Conservation (phyloP, 1,140 invertebrate genomes). For the Steinernema feltiae region DNA sequence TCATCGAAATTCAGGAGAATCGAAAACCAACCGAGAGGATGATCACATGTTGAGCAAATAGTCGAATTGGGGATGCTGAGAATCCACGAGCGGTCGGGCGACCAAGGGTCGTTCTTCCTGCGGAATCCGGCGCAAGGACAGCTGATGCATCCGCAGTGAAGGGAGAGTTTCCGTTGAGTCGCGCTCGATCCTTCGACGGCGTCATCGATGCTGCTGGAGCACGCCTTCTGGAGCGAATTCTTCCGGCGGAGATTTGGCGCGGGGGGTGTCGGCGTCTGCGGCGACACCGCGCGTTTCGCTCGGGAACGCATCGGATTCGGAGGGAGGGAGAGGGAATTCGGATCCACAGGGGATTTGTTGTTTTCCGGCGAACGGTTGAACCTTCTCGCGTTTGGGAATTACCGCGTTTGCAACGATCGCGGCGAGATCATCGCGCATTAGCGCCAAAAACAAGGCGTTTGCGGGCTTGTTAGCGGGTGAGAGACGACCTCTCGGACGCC, state of each 20-base stretch:
- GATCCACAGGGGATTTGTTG: neutral
- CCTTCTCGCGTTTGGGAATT: neutral
- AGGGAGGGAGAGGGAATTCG: neutral
- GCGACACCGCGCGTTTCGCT: neutral
- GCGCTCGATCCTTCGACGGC: neutral
- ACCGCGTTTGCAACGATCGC: neutral
- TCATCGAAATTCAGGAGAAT: neutral
- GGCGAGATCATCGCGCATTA: neutral
- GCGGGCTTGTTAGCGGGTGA: no score
- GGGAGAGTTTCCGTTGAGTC: neutral
- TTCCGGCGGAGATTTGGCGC: neutral
- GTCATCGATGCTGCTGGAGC: neutral
- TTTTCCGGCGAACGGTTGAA: neutral
- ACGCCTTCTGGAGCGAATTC: neutral
- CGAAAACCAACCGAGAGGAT: neutral
- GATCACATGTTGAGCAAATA: neutral
- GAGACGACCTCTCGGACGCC: no score
- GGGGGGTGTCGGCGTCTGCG: neutral
- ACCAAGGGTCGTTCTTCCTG: neutral
- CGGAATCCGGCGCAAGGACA: constrained; percentile 2
- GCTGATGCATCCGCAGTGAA: constrained; percentile 9
- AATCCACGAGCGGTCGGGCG: neutral
- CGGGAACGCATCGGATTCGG: neutral
- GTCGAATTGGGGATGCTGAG: neutral
- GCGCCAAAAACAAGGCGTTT: neutral